Evolutionary conservation across 2,113 vertebrate genomes (phyloP).

Genomic region (Tricholaema leucomelas): DNA sequence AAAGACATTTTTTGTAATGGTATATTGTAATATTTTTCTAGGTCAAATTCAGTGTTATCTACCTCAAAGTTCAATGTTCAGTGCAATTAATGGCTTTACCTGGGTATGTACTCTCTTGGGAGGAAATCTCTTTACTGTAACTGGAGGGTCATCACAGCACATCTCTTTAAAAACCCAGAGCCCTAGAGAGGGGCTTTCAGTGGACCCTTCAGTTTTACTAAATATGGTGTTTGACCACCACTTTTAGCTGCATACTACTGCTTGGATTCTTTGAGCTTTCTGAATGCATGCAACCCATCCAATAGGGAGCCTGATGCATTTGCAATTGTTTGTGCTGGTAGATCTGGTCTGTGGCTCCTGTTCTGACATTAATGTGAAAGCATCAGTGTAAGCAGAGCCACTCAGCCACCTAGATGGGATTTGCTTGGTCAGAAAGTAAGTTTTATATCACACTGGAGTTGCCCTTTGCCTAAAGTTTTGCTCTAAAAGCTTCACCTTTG

Average conservation of each 20-base stretch:
- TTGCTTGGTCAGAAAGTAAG: background rate
- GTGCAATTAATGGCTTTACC: background rate
- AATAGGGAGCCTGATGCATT: background rate
- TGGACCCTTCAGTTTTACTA: background rate
- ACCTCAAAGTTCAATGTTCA: background rate
- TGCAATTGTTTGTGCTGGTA: background rate
- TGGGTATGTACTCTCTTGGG: background rate
- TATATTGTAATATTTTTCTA: background rate
- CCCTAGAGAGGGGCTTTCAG: background rate
- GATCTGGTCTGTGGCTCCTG: fast-evolving
- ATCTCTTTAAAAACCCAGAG: background rate
- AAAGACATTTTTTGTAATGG: background rate
- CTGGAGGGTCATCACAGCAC: background rate
- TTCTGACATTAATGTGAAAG: too few relatives aligned
- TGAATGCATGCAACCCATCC: background rate
- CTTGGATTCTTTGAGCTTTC: background rate
- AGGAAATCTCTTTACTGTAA: background rate
- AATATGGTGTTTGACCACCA: background rate
- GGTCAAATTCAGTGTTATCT: background rate
- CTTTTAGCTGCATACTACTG: background rate
- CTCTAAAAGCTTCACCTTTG: background rate
- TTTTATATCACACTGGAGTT: background rate
- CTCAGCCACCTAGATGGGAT: background rate
- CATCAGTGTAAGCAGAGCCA: background rate
- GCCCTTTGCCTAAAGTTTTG: background rate